Evolutionary conservation across 35 echinoderm and acorn worm species (phyloP).

Genomic region (Chiridota heheva): DNA sequence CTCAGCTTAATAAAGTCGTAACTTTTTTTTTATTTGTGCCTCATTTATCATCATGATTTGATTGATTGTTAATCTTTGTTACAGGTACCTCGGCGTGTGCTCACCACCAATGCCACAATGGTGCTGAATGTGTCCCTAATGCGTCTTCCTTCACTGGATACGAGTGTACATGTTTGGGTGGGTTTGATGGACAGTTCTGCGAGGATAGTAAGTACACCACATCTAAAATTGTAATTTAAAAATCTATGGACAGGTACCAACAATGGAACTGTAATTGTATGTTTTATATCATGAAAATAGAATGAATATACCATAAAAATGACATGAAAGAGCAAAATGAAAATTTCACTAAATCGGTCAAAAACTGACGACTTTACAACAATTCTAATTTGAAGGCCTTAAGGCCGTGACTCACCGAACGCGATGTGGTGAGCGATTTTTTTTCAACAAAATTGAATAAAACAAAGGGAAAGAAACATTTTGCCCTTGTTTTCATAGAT

Average conservation of each 20-base stretch:
- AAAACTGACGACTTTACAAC: too few species aligned
- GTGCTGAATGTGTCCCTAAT: conserved; percentile 60
- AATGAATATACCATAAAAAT: not conserved
- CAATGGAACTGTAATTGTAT: not conserved
- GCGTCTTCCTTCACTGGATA: conserved; percentile 59
- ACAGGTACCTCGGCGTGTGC: conserved; percentile 68
- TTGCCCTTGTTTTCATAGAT: too few species aligned
- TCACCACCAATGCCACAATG: conserved; percentile 73
- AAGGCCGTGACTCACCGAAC: too few species aligned
- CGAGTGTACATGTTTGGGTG: conserved; percentile 55
- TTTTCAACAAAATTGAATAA: too few species aligned
- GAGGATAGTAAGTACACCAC: conserved; percentile 35
- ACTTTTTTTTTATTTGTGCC: too few species aligned
- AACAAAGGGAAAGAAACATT: too few species aligned
- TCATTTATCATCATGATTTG: too few species aligned
- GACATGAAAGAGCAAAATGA: not conserved
- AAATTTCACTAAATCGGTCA: not conserved
- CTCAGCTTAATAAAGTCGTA: too few species aligned
- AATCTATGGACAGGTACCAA: not conserved
- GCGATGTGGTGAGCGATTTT: too few species aligned
- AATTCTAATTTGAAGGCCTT: not conserved
- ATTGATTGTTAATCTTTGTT: not conserved
- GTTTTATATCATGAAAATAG: not conserved
- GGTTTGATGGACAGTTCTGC: conserved; percentile 49
- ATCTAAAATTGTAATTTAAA: not conserved